Percentiles rank a stretch among this genome's conserved stretches.
Evolutionary conservation across 2,113 vertebrate species (phyloP).

Genomic region (Dissostichus mawsoni): DNA sequence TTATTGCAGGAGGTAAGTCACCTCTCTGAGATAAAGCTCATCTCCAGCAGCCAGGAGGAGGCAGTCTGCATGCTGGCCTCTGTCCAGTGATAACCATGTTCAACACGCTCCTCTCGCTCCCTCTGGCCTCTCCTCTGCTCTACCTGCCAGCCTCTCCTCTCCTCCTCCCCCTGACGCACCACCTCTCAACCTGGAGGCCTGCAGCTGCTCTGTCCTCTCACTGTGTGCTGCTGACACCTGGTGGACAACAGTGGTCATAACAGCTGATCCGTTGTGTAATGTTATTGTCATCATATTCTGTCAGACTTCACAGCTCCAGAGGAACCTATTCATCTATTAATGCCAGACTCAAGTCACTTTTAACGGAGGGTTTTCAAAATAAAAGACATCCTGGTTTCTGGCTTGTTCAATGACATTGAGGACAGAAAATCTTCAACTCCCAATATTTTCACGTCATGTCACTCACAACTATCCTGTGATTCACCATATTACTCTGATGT

Average conservation of each 20-base stretch:
- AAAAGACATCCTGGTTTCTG: neutral
- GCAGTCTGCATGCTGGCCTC: neutral
- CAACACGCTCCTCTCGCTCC: neutral
- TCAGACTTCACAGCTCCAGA: neutral
- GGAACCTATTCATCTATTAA: neutral
- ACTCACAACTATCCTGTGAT: too few relatives aligned
- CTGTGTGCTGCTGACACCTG: slow-evolving; percentile 45
- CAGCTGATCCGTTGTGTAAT: neutral
- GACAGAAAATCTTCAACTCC: neutral
- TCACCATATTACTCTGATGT: too few relatives aligned
- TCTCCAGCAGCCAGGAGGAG: neutral
- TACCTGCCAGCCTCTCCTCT: neutral
- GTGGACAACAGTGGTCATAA: neutral
- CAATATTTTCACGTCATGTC: neutral
- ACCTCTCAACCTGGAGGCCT: slow-evolving; percentile 3
- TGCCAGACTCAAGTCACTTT: neutral
- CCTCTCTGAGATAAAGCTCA: too few relatives aligned
- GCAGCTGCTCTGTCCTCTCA: neutral
- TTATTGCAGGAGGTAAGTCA: neutral
- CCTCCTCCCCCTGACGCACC: neutral
- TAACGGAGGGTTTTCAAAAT: neutral
- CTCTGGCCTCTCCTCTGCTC: neutral
- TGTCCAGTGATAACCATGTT: neutral
- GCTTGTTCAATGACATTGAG: neutral
- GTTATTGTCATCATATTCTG: neutral